Percentiles rank a stretch among this genome's conserved stretches.
Conservation (phyloP, 2,888 invertebrate species). For the Eupithecia vulgata region DNA sequence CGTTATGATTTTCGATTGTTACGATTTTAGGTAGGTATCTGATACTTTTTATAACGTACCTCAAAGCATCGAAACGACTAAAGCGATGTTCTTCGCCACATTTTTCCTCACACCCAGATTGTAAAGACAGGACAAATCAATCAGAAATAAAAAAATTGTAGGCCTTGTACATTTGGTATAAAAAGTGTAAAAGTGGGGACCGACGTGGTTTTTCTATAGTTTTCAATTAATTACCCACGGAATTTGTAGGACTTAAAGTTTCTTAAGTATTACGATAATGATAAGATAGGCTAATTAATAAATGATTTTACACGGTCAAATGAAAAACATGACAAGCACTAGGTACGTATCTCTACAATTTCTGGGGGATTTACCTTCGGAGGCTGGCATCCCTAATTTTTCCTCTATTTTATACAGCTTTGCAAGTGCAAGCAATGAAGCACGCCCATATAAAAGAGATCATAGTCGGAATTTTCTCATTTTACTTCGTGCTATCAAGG, state of each 20-base stretch:
- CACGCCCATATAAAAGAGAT: neutral
- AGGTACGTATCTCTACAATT: neutral
- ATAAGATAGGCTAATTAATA: neutral
- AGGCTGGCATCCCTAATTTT: constrained; percentile 9
- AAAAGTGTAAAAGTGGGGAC: too few relatives aligned
- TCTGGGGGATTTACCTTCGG: constrained; percentile 5
- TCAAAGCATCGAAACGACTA: neutral
- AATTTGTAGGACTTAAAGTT: neutral
- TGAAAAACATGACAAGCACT: neutral
- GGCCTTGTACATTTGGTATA: too few relatives aligned
- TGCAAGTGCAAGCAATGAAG: too few relatives aligned
- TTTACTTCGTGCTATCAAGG: neutral
- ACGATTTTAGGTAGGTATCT: neutral
- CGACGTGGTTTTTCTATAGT: neutral
- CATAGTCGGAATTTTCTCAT: neutral
- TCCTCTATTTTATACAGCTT: neutral
- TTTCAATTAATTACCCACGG: neutral
- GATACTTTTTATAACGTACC: neutral
- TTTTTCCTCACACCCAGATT: too few relatives aligned
- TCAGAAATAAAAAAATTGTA: too few relatives aligned
- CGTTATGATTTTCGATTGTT: neutral
- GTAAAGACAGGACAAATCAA: too few relatives aligned
- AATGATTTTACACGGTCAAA: neutral
- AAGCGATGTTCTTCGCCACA: too few relatives aligned
- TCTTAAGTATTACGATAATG: neutral